Evolutionary conservation across 2,113 vertebrate genomes (phyloP).

Genomic region (Sylvia atricapilla): DNA sequence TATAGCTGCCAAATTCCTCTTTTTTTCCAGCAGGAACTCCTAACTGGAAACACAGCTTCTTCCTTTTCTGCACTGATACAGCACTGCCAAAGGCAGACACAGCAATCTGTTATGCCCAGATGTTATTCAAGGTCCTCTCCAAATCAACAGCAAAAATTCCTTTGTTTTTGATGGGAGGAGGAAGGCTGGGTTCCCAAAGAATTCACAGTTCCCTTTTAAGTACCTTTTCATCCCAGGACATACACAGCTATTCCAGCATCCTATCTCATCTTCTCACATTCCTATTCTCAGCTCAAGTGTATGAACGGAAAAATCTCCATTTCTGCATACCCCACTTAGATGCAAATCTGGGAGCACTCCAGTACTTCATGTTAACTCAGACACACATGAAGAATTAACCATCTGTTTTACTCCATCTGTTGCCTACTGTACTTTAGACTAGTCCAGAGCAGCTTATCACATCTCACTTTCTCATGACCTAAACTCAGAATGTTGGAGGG

Average conservation of each 20-base stretch:
- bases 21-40: not conserved
- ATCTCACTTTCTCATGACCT: not conserved
- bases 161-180: not conserved
- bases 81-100: not conserved
- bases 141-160: not conserved
- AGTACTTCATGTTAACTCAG: constrained; percentile 17
- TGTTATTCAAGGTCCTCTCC: not conserved
- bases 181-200: not conserved
- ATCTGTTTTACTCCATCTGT: constrained; percentile 24
- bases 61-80: not conserved
- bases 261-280: not conserved
- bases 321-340: not conserved
- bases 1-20: not conserved
- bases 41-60: not conserved
- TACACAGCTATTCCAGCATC: not conserved
- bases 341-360: not conserved
- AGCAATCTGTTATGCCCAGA: not conserved
- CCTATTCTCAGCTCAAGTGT: not conserved
- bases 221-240: not conserved
- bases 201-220: not conserved
- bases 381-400: constrained; percentile 9
- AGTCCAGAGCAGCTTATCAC: not conserved
- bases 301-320: not conserved
- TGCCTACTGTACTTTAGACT: not conserved
- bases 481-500: not conserved